Percentiles rank a stretch among this genome's conserved stretches.
These are phyloP conservation scores for Thelaira solivaga DNA, from an alignment of 2,888 invertebrate species.

Conservation along the genomic window DNA sequence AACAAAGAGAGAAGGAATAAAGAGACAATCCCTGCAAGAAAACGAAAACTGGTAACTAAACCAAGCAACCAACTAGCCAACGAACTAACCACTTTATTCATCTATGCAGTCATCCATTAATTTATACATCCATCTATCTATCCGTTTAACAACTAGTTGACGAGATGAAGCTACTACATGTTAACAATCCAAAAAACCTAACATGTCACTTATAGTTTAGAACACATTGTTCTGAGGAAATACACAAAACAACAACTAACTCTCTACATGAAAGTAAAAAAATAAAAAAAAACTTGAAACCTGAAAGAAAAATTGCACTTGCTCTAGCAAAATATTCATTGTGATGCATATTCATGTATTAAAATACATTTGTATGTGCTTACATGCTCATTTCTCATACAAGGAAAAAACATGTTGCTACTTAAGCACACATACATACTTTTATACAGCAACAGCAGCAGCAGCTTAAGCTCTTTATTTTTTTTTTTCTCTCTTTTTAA, in stretches of 20 bases:
- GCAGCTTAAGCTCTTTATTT: slow-evolving; percentile 27
- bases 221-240: slow-evolving; percentile 51
- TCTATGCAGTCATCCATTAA: slow-evolving; percentile 28
- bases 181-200: slow-evolving; percentile 58
- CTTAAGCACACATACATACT: neutral
- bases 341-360: slow-evolving; percentile 36
- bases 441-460: slow-evolving; percentile 4
- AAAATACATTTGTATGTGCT: neutral
- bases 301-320: slow-evolving; percentile 33
- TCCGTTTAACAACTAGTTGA: slow-evolving; percentile 42
- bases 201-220: slow-evolving; percentile 61
- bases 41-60: slow-evolving; percentile 15
- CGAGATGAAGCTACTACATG: slow-evolving; percentile 42
- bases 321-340: slow-evolving; percentile 35
- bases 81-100: slow-evolving; percentile 16
- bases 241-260: neutral
- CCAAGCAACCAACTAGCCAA: slow-evolving; percentile 38
- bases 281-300: neutral
- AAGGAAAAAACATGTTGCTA: slow-evolving; percentile 23
- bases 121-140: slow-evolving; percentile 45
- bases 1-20: too few relatives aligned
- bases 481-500: too few relatives aligned
- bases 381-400: too few relatives aligned
- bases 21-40: too few relatives aligned
- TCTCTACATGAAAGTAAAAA: neutral